Evolutionary conservation across 1,140 invertebrate species (phyloP), one percentile per base, ranked within the genome.

Genomic region (Drosophila rufa): DNA sequence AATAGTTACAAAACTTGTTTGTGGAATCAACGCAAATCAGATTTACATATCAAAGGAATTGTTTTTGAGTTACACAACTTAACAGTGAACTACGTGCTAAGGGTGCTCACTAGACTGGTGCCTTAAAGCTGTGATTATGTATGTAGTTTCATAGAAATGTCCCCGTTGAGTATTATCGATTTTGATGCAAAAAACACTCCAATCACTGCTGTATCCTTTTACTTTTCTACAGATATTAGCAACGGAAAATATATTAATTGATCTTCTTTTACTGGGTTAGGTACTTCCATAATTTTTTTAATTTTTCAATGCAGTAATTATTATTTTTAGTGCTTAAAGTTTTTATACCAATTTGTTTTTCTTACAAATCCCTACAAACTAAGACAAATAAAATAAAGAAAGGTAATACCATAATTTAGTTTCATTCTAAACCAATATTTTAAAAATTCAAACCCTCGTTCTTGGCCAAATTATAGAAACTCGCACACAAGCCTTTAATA

Each of bases 21-120:
- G 61, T 87, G 84, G 84, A 87, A 87, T 87, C 36, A 71, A 74
- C 55, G 78, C 50, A 89, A 89, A 83, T 84, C 46, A 80, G 78
- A 78, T 83, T 78, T 71, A 80, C 62, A 78, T 78, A 76, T 68
- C 66, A 82, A 83, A 84, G 77, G 85, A 89, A 87, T 83, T 55
- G 57, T 78, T 61, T 65, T 53, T 48, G 33, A 11, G 43, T 59
- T 55, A 57, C 25, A 59, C 36, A 62, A 81, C 50, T 65, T 67
- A 80, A 77, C 25, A 53, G 48, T 67, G 55, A 78, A 55, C 56
- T 69, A 67, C 55, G 60, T 65, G 59, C 59, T 79, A 58, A 64
- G 46, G 43, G 43, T 47, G 43, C 22, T 45, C 43, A 58, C 51
- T 66, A 40, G 65, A 46, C 71, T 84, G 80, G 66, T 76, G 53